phyloP scores from a whole-genome alignment of 2,113 vertebrate genomes.

The Tiliqua scincoides region DNA sequence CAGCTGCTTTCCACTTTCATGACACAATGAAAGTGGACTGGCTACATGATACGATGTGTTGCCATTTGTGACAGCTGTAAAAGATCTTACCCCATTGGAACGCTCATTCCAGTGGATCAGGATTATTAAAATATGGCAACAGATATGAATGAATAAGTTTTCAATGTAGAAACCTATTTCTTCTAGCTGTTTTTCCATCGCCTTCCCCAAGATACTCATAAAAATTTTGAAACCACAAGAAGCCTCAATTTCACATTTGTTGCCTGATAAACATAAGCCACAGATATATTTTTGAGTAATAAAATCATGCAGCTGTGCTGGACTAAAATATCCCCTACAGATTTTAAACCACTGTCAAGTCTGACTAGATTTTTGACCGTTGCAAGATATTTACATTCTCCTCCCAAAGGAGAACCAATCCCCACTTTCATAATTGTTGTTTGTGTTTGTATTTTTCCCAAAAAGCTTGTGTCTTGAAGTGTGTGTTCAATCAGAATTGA shows the following conservation, averaged over 20 bases:
- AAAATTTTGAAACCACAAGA: conserved; percentile 14
- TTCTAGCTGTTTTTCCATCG: background rate
- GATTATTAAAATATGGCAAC: background rate
- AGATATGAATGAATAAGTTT: background rate
- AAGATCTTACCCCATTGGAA: too few relatives aligned
- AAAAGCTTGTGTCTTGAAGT: background rate
- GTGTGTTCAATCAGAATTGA: background rate
- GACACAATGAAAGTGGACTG: too few relatives aligned
- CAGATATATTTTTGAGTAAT: conserved; percentile 5
- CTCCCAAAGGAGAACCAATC: background rate
- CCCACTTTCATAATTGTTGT: background rate
- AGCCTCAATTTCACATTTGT: background rate
- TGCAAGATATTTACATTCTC: background rate
- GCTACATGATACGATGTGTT: too few relatives aligned
- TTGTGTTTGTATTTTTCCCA: background rate
- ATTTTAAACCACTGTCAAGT: background rate
- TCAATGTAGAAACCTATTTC: background rate
- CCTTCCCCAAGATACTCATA: background rate
- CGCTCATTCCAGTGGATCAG: too few relatives aligned
- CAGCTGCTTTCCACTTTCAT: too few relatives aligned
- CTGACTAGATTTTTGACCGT: background rate
- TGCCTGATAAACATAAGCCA: background rate
- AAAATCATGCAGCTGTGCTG: conserved; percentile 5
- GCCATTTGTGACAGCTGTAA: too few relatives aligned
- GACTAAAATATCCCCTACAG: background rate